phyloP scores from a whole-genome alignment of 2,113 vertebrate genomes.

The Chitala chitala region DNA sequence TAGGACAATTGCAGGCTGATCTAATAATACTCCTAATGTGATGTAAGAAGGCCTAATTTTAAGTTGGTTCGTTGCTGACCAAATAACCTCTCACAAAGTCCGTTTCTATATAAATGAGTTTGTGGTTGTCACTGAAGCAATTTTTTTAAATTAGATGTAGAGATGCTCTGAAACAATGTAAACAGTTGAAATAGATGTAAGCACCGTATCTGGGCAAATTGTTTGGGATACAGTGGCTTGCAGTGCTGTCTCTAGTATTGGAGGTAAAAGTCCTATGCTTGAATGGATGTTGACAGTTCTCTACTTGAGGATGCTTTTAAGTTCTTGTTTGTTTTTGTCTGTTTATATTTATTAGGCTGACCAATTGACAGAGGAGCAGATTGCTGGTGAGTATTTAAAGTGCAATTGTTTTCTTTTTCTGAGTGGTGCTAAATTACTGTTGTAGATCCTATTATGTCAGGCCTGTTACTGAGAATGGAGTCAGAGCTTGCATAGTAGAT shows the following conservation, averaged over 20 bases:
- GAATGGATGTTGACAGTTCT: neutral
- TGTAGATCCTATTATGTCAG: neutral
- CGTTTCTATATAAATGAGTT: neutral
- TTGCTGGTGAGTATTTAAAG: conserved; percentile 36
- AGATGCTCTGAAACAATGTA: no score
- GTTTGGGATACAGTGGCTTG: neutral
- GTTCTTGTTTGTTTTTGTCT: neutral
- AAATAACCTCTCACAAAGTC: neutral
- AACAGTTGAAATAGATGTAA: no score
- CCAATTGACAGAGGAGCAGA: conserved; percentile 45
- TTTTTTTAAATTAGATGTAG: no score
- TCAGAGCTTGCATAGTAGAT: no score
- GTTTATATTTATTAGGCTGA: conserved; percentile 33
- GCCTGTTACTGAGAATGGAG: neutral
- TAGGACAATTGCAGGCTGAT: conserved; percentile 24
- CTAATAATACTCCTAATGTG: conserved; percentile 22
- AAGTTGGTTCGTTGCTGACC: neutral
- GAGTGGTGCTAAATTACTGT: neutral
- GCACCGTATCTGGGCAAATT: no score
- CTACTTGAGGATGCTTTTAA: neutral
- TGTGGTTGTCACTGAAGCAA: no score
- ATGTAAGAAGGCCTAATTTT: conserved; percentile 23
- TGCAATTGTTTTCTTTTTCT: neutral
- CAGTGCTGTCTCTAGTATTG: neutral
- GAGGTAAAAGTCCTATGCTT: neutral